phyloP scores from a whole-genome alignment of 2,797 vertebrate species.

The Muscicapa comitata region DNA sequence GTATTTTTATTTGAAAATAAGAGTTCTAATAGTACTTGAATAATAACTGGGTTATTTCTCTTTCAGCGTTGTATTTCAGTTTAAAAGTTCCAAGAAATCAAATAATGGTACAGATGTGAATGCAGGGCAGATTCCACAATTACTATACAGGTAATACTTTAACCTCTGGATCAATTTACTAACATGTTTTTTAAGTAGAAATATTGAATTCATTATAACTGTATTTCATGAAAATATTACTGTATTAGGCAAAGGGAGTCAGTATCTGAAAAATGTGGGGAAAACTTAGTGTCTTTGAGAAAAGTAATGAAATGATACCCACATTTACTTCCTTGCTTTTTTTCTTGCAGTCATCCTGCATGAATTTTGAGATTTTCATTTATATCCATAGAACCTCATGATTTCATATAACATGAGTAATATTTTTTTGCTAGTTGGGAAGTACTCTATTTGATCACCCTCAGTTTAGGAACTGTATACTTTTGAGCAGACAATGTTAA shows the following conservation, averaged over 20 bases:
- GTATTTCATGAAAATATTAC: background rate
- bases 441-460: background rate
- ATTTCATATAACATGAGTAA: background rate
- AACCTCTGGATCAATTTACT: background rate
- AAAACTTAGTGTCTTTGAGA: background rate
- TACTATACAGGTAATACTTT: conserved; percentile 88
- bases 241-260: background rate
- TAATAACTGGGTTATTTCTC: background rate
- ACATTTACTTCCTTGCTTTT: background rate
- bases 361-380: background rate
- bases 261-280: background rate
- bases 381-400: background rate
- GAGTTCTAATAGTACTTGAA: background rate
- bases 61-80: conserved; percentile 94
- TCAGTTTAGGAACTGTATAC: background rate
- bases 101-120: conserved; percentile 99
- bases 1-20: background rate
- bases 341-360: background rate
- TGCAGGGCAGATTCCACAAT: conserved; percentile 96
- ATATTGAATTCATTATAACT: background rate
- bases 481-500: background rate
- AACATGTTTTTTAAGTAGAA: background rate
- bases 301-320: background rate
- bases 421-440: background rate
- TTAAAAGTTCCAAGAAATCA: conserved; percentile 99